Evolutionary conservation across 2,888 invertebrate genomes (phyloP).

Genomic region (Halictus quadricinctus): DNA sequence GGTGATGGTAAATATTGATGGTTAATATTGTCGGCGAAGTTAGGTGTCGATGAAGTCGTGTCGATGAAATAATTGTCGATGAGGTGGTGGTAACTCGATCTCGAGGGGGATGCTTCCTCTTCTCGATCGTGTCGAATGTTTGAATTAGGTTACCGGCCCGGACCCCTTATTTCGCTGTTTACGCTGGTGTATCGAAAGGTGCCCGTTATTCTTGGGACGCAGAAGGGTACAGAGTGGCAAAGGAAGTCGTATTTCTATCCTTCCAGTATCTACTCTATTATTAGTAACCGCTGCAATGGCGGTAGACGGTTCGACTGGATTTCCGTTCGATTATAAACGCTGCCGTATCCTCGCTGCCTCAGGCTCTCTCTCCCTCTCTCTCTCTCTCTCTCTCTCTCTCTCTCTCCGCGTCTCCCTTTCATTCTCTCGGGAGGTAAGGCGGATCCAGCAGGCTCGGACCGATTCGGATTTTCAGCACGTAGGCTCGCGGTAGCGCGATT

Average conservation of each 20-base stretch:
- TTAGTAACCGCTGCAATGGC: constrained; percentile 66
- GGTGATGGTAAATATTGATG: too few species aligned
- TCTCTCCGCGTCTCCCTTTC: not conserved
- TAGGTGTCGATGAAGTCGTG: too few species aligned
- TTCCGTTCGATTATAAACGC: constrained; percentile 68
- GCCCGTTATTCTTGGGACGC: constrained; percentile 68
- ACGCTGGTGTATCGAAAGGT: constrained; percentile 53
- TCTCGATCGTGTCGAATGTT: constrained; percentile 31
- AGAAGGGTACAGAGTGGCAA: constrained; percentile 59
- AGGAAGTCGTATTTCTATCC: constrained; percentile 72
- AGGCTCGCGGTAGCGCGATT: constrained; percentile 21
- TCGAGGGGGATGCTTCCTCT: not conserved
- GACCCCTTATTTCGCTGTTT: constrained; percentile 43
- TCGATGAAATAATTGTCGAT: too few species aligned
- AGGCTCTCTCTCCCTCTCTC: not conserved
- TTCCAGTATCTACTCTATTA: constrained; percentile 70
- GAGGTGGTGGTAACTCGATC: too few species aligned
- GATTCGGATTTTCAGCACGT: constrained; percentile 48
- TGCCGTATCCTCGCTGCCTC: constrained; percentile 43
- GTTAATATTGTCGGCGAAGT: too few species aligned
- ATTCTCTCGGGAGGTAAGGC: not conserved
- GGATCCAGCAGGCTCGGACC: not conserved
- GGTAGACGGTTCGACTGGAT: constrained; percentile 61
- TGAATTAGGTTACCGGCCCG: constrained; percentile 53
- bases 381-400: too few species aligned